A percentile compares a stretch with the other conserved stretches of the same genome.
These are phyloP conservation scores for Sigmodon hispidus DNA, from an alignment of 2,113 vertebrate genomes.

Conservation along the genomic window DNA sequence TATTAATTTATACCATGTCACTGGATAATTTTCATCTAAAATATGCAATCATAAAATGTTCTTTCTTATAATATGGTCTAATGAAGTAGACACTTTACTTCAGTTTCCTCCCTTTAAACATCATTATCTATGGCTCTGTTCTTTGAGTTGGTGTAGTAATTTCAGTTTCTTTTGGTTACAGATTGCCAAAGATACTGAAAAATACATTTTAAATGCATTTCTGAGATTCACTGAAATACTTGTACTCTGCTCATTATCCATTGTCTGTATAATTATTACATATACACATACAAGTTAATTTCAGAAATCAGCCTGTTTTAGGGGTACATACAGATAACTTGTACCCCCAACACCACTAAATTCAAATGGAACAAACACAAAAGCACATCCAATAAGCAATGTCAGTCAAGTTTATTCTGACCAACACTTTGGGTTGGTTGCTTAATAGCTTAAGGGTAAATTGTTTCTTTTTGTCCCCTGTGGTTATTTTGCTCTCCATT, in stretches of 20 bases:
- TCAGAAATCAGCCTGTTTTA: conserved; percentile 54
- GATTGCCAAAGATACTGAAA: conserved; percentile 37
- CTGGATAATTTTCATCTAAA: conserved; percentile 22
- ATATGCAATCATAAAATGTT: conserved; percentile 45
- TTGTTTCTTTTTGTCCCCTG: conserved; percentile 25
- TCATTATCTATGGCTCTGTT: conserved; percentile 45
- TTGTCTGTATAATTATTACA: conserved; percentile 22
- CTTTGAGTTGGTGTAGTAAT: conserved; percentile 22
- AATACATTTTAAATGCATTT: conserved; percentile 56
- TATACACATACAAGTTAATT: conserved; percentile 24
- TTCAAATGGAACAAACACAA: conserved; percentile 58
- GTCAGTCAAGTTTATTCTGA: conserved; percentile 15
- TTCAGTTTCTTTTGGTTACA: conserved; percentile 69
- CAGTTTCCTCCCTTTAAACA: conserved; percentile 59
- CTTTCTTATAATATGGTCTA: conserved; percentile 37
- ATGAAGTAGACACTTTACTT: conserved; percentile 56
- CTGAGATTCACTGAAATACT: conserved; percentile 53
- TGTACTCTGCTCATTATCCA: conserved; percentile 43
- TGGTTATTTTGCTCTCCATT: conserved; percentile 44
- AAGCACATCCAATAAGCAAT: conserved; percentile 52
- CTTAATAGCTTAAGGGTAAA: conserved; percentile 39
- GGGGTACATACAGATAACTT: conserved; percentile 28
- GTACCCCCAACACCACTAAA: background rate
- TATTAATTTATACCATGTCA: conserved; percentile 23
- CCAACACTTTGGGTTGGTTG: conserved; percentile 8